Conservation (phyloP, 2,797 vertebrate species). For the Alectoris magna region DNA sequence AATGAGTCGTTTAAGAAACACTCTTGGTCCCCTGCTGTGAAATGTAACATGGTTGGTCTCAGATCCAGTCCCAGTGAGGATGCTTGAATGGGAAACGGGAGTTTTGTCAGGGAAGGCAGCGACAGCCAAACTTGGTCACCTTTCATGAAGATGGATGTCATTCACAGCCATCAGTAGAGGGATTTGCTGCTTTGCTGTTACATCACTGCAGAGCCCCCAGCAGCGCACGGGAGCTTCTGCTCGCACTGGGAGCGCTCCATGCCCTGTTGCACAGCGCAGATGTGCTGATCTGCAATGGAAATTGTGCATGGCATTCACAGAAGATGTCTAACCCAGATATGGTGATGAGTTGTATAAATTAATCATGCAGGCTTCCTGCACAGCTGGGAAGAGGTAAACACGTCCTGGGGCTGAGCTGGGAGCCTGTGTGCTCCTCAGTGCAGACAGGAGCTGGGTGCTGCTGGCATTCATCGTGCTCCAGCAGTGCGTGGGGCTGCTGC, state of each 20-base stretch:
- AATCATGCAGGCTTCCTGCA: not conserved
- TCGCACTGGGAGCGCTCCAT: not conserved
- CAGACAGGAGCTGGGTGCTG: not conserved
- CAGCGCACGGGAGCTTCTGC: not conserved
- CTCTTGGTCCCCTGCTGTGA: not conserved
- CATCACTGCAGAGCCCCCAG: not conserved
- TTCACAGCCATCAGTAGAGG: not conserved
- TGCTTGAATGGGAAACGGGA: not conserved
- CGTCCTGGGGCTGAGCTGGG: not conserved
- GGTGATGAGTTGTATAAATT: not conserved
- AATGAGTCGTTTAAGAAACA: not conserved
- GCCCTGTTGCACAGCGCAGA: accelerated
- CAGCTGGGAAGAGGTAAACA: not conserved
- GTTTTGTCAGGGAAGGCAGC: not conserved
- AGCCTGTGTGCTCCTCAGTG: not conserved
- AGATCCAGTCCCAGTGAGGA: not conserved
- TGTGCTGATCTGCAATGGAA: not conserved
- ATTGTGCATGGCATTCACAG: not conserved
- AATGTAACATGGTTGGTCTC: not conserved
- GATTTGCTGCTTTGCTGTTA: not conserved
- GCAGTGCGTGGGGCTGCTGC: not conserved
- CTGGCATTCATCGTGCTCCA: not conserved
- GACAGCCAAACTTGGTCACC: not conserved
- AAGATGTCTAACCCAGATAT: not conserved
- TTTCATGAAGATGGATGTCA: not conserved